Evolutionary conservation across 2,888 invertebrate species (phyloP), one percentile per base, ranked within the genome.

Genomic region (Melieria picta): DNA sequence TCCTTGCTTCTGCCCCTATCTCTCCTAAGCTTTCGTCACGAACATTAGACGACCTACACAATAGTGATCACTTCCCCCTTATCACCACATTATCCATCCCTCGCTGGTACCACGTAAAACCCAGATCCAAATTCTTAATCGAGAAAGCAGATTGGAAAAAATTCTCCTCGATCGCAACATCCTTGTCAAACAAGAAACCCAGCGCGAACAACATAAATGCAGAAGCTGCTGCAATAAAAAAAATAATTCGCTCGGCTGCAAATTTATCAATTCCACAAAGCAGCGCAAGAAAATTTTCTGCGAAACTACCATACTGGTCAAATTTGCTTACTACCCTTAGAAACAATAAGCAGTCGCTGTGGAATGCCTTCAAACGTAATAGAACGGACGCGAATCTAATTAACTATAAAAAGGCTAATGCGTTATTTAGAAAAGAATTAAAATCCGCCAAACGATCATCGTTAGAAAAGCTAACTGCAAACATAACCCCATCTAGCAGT

Each of bases 371-470:
- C n/a, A 55, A 55, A 55, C 7, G 55, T n/a, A 55, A 55, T 16
- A 55, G 55, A 55, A 55, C 55, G n/a, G 10, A 55, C 55, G 10
- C n/a, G 16, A 55, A 55, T 11, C 16, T 13, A 13, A 16, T 55
- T 13, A 10, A 55, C 7, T 55, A 55, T 10, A 55, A 67, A 67
- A 67, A 67, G 50, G 58, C 50, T 5, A 67, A 67, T 48, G 58
- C 67, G 3, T 10, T 58, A 5, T 67, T 67, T 50, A 58, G 43
- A 10, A 10, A 13, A 11, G 46, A 48, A 48, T 7, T 50, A 4
- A 67, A 60, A 67, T 11, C 45, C n/a, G 16, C 67, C 48, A 67
- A 60, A 50, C 48, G 67, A 5, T 16, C 42, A 50, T 47, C 11
- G 11, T 50, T 67, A 0, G 60, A 67, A 67, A 58, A 67, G n/a